Conservation (phyloP, 2,888 invertebrate genomes). For the Lypha dubia region DNA sequence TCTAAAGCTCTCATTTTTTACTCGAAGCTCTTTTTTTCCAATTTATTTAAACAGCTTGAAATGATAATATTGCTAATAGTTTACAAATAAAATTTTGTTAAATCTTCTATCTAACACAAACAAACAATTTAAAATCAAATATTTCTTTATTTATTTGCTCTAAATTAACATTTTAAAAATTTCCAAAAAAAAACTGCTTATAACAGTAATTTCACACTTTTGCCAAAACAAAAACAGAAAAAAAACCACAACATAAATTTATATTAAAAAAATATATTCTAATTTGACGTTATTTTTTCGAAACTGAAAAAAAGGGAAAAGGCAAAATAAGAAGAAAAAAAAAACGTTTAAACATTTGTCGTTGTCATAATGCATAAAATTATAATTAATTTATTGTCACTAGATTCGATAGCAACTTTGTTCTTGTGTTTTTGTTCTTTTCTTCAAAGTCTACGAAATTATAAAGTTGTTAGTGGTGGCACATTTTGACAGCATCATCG, state of each 20-base stretch:
- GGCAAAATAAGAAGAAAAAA: conserved; percentile 12
- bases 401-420: conserved; percentile 49
- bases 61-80: conserved; percentile 12
- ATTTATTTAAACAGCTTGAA: conserved; percentile 14
- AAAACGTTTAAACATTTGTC: conserved; percentile 76
- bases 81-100: not conserved
- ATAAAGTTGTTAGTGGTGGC: conserved; percentile 67
- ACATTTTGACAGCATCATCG: conserved; percentile 66
- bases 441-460: conserved; percentile 31
- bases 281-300: not conserved
- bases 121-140: not conserved
- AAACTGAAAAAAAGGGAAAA: conserved; percentile 21
- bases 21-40: not conserved
- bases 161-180: conserved; percentile 50
- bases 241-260: conserved; percentile 46
- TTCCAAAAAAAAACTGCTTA: conserved; percentile 21
- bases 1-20: not conserved
- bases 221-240: too few relatives aligned
- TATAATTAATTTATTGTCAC: conserved; percentile 67
- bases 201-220: conserved; percentile 71
- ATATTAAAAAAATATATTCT: conserved; percentile 13
- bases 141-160: conserved; percentile 37
- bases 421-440: conserved; percentile 28
- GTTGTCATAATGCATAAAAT: conserved; percentile 77
- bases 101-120: not conserved